Evolutionary conservation across 2,797 vertebrate species (phyloP).

Genomic region (Anabas testudineus): DNA sequence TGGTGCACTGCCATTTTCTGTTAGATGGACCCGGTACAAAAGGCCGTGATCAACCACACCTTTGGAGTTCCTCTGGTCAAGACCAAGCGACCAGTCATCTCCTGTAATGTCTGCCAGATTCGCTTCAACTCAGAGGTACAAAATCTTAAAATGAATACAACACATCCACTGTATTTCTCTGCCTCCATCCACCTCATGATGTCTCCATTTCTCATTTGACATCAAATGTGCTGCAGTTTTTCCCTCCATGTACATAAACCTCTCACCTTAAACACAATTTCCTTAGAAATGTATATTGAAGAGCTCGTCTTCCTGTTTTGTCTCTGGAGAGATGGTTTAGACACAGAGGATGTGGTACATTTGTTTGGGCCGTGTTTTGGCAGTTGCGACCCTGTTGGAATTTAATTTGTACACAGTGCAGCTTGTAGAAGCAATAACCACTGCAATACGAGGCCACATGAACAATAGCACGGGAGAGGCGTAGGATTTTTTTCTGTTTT

Average conservation of each 20-base stretch:
- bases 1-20: conserved; percentile 24
- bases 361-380: conserved; percentile 63
- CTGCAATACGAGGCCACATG: conserved; percentile 13
- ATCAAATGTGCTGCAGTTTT: conserved; percentile 30
- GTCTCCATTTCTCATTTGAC: neutral
- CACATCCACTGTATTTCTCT: neutral
- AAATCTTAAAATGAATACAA: neutral
- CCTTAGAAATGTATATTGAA: conserved; percentile 29
- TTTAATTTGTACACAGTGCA: conserved; percentile 55
- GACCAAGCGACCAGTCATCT: conserved; percentile 92
- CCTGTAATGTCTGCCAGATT: conserved; percentile 95
- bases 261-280: conserved; percentile 10
- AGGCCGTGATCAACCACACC: conserved; percentile 92
- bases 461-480: conserved; percentile 4
- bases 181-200: neutral
- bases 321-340: conserved; percentile 19
- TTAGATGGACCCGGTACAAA: conserved; percentile 95
- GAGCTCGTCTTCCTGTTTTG: conserved; percentile 22
- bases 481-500: conserved; percentile 12
- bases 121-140: conserved; percentile 95
- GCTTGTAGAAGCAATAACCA: conserved; percentile 39
- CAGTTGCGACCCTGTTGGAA: conserved; percentile 56
- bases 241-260: conserved; percentile 3
- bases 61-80: conserved; percentile 91
- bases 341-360: conserved; percentile 48